These are phyloP conservation scores for Toxotes jaculatrix DNA, from an alignment of 2,113 vertebrate genomes.

Conservation along the genomic window DNA sequence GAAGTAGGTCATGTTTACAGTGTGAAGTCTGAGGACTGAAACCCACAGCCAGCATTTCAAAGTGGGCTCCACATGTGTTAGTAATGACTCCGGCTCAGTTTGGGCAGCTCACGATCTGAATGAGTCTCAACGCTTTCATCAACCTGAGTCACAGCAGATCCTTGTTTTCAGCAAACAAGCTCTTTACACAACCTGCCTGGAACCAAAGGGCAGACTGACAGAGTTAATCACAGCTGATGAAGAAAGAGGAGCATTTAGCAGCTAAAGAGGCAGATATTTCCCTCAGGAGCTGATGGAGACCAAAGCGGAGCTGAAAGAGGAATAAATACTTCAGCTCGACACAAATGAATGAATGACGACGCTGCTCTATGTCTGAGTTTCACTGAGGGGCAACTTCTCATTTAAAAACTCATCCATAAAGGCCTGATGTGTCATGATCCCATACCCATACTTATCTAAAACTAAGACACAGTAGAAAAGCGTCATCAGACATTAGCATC, in stretches of 20 bases:
- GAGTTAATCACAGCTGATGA: background rate
- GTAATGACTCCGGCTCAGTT: background rate
- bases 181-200: background rate
- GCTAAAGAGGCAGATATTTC: background rate
- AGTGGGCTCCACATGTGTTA: background rate
- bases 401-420: background rate
- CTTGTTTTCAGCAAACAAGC: background rate
- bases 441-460: too few relatives aligned
- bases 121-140: background rate
- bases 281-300: background rate
- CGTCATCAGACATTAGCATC: too few relatives aligned
- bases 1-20: constrained; percentile 58
- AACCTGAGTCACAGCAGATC: background rate
- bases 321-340: background rate
- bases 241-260: background rate
- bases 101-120: background rate
- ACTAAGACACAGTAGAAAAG: background rate
- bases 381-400: background rate
- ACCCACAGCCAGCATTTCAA: background rate
- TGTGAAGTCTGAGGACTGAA: constrained; percentile 9
- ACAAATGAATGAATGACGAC: background rate
- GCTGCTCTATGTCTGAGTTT: too few relatives aligned
- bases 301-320: background rate
- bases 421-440: background rate
- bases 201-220: background rate